Evolutionary conservation across 2,113 vertebrate species (phyloP).

Genomic region (Apodemus sylvaticus): DNA sequence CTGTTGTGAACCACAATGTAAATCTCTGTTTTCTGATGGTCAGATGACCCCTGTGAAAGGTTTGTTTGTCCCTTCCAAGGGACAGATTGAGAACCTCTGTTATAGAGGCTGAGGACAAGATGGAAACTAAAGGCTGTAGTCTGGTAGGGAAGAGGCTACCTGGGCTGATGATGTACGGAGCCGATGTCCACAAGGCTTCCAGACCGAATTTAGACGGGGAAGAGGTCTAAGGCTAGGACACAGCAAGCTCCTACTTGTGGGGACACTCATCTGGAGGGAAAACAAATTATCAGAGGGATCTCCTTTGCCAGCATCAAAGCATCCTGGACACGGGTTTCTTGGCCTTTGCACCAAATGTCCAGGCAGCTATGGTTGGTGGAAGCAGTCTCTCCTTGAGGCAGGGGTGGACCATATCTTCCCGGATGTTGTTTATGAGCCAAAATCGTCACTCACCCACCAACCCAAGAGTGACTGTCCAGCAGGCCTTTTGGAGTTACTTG

Average conservation of each 20-base stretch:
- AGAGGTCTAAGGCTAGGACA: not conserved
- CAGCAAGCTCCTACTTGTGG: not conserved
- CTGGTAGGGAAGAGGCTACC: not conserved
- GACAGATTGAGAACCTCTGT: not conserved
- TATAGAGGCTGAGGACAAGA: not conserved
- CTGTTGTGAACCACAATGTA: not conserved
- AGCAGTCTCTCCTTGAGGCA: not conserved
- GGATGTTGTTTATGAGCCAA: constrained; percentile 56
- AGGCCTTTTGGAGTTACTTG: not conserved
- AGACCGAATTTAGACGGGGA: not conserved
- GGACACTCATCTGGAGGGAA: not conserved
- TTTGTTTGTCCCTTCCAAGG: not conserved
- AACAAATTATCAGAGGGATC: not conserved
- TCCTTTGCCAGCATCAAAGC: not conserved
- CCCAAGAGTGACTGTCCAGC: constrained; percentile 16
- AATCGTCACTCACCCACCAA: constrained; percentile 45
- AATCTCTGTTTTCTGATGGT: not conserved
- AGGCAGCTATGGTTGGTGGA: not conserved
- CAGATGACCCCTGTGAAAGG: not conserved
- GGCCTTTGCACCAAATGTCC: constrained; percentile 1
- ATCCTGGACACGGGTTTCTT: not conserved
- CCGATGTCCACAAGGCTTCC: not conserved
- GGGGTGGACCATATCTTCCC: constrained; percentile 42
- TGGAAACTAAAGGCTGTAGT: not conserved
- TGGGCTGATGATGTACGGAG: not conserved